Evolutionary conservation across 1,140 invertebrate genomes (phyloP), one percentile per base, ranked within the genome.

Genomic region (Cherax quadricarinatus): DNA sequence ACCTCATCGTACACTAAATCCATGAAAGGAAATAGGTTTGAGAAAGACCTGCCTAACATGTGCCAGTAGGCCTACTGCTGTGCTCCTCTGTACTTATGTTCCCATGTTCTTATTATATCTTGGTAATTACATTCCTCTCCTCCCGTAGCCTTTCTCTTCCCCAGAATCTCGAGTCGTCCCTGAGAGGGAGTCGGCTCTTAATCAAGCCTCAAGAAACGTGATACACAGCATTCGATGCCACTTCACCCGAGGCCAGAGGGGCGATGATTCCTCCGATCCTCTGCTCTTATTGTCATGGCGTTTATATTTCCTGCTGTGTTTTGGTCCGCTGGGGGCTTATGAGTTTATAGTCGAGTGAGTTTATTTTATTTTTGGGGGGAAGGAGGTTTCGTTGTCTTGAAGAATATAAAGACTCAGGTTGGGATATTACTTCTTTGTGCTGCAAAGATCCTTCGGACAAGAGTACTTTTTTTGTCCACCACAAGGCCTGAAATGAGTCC

Each of bases 171-270:
- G 30, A 41, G 30, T 78, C 9, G 18, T 10, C 80, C 48, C 48
- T 6, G 16, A 14, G 16, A 53, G 80, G 86, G 73, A 53, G 73
- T 79, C 62, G 53, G 16, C 70, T 87, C 86, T 87, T 87, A 87
- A 87, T 87, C 86, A 87, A 87, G 86, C 86, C 41, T 9, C 86
- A 87, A 73, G 86, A 79, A 87, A 87, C 86, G 18, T 78, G 86
- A 87, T 87, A 87, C 73, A 78, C 30, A 87, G 78, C 86, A 79
- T 53, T 87, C 86, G 86, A 87, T 87, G 86, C 86, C 86, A 87
- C 73, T 87, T 48, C 75, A 53, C 3, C 12, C 4, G 86, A n/a
- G 70, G 60, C 83, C 83, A 85, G 83, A 79, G 73, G 75, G 49
- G 30, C 70, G 86, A 87, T 53, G 70, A 24, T 78, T 57, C 66